These are phyloP conservation scores for Atta texana DNA, from an alignment of 1,140 invertebrate species.

Conservation along the genomic window DNA sequence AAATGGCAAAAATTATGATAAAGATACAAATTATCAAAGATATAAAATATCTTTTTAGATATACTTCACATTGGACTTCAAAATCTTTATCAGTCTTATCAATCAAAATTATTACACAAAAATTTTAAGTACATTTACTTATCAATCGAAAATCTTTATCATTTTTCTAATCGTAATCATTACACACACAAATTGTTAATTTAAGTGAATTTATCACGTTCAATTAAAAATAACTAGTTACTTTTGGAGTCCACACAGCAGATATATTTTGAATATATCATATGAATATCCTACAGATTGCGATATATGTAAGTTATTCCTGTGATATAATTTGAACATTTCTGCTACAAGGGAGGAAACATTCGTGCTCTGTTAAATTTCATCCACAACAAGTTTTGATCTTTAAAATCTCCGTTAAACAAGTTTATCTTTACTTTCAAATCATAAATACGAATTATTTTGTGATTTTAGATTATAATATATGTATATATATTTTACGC, in stretches of 20 bases:
- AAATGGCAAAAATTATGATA: conserved; percentile 61
- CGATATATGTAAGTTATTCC: no score
- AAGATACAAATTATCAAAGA: background rate
- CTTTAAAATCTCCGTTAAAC: background rate
- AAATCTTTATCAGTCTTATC: conserved; percentile 1
- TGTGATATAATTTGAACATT: no score
- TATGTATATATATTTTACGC: background rate
- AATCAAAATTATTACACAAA: conserved; percentile 21
- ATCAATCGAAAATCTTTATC: background rate
- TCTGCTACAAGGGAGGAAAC: conserved; percentile 1
- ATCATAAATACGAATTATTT: background rate
- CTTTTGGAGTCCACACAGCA: background rate
- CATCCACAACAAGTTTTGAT: background rate
- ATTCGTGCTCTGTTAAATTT: conserved; percentile 51
- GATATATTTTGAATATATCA: no score
- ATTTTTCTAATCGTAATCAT: conserved; percentile 18
- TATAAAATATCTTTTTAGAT: conserved; percentile 2
- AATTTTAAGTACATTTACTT: conserved; percentile 6
- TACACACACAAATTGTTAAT: conserved; percentile 35
- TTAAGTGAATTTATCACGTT: background rate
- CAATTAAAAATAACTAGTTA: conserved; percentile 29
- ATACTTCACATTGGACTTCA: background rate
- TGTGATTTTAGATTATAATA: background rate
- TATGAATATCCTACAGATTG: no score
- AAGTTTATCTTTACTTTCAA: background rate